Evolutionary conservation across 2,113 vertebrate genomes (phyloP), one percentile per base, ranked within the genome.

Genomic region (Passerina amoena): DNA sequence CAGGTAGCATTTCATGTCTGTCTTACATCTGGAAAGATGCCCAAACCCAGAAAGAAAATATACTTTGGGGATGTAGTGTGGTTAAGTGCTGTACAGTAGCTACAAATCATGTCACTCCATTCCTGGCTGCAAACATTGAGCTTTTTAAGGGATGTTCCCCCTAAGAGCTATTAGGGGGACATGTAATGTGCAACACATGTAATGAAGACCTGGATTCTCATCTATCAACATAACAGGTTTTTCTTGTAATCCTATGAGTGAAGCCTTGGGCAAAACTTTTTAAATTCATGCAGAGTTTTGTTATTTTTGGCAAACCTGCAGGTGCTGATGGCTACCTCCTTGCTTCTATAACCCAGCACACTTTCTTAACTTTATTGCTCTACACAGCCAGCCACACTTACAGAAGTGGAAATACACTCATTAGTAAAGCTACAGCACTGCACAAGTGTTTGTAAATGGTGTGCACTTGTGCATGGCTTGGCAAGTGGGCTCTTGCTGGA

Each of bases 11-110:
- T 92, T 86, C 30, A 51, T 0, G 0, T 82, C 44, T 50, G 31
- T 30, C 24, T 47, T 61, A 42, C 6, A 24, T 14, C 48, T 90
- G 90, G 78, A 87, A 90, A 79, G 48, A 56, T 82, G 79, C 82
- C 78, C 61, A 93, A 61, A 76, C 22, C 19, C 28, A 57, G 88
- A 79, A 81, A 83, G 42, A 45, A 94, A 89, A 92, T 47, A 51
- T 0, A 2, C 80, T 38, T 35, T 70, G 51, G 65, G 59, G 78
- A 94, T 54, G 33, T 47, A 24, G 64, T 70, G 77, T 45, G 31
- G n/a, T 37, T 71, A 86, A 75, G 47, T 56, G 66, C 37, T 68
- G 31, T 44, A 38, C 1, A 63, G 42, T 24, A 64, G 53, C 87
- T 90, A 31, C 65, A 92, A 91, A 92, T 84, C 60, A 63, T 6